These are phyloP conservation scores for Macrosteles quadrilineatus DNA, from an alignment of 1,140 invertebrate genomes.

Conservation along the genomic window DNA sequence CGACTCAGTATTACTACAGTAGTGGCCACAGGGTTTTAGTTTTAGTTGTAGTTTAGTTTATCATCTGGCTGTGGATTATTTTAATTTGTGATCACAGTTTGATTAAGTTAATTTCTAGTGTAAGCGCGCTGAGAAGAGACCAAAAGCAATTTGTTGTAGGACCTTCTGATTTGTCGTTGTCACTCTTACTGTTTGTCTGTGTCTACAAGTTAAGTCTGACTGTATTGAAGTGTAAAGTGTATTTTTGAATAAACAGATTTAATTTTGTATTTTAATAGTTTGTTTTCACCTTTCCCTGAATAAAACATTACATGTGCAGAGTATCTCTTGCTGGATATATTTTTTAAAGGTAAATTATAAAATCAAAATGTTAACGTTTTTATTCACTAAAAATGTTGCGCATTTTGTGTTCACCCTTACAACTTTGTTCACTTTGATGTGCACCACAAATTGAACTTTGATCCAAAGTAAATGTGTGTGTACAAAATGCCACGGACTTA, in stretches of 20 bases:
- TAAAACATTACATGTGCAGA: too few relatives aligned
- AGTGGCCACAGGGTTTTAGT: constrained; percentile 26
- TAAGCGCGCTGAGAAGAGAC: neutral
- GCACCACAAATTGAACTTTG: too few relatives aligned
- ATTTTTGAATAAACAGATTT: constrained; percentile 27
- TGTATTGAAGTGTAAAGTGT: constrained; percentile 24
- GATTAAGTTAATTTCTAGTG: constrained; percentile 8
- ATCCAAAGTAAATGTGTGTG: too few relatives aligned
- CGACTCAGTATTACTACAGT: constrained; percentile 16
- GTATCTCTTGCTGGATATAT: too few relatives aligned
- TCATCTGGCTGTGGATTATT: constrained; percentile 25
- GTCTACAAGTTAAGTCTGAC: constrained; percentile 25
- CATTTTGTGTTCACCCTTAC: too few relatives aligned
- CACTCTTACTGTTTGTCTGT: constrained; percentile 18
- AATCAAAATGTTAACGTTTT: too few relatives aligned
- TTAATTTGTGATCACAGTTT: constrained; percentile 23
- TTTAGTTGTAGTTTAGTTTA: constrained; percentile 16
- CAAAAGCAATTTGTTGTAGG: constrained; percentile 21
- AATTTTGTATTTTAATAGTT: constrained; percentile 8
- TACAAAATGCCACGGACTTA: too few relatives aligned
- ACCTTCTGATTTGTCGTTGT: constrained; percentile 9
- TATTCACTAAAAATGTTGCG: too few relatives aligned
- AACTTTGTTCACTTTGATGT: too few relatives aligned
- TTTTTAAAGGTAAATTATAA: too few relatives aligned
- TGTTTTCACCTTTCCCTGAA: too few relatives aligned